A percentile compares a stretch with the other conserved stretches of the same genome.
Evolutionary conservation across 2,888 invertebrate species (phyloP).

Genomic region (Chymomyza procnemis): DNA sequence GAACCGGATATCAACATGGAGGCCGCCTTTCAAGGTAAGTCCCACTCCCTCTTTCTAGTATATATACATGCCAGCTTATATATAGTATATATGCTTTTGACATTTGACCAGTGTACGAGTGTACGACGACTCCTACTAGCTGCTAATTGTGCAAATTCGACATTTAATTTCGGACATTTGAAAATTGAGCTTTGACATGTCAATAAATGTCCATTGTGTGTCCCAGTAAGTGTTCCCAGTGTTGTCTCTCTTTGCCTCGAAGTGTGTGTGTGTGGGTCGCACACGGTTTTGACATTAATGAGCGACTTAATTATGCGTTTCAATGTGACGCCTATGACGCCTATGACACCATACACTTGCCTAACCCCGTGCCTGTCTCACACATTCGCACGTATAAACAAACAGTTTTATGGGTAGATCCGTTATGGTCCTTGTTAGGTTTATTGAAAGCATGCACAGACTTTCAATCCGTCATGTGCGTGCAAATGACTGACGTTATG

Average conservation of each 20-base stretch:
- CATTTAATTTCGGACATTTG: constrained; percentile 22
- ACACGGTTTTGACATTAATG: constrained; percentile 64
- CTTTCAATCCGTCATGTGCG: not conserved
- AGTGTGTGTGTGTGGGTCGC: constrained; percentile 12
- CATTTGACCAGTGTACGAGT: not conserved
- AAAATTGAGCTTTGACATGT: constrained; percentile 45
- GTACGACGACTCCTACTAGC: not conserved
- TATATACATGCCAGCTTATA: not conserved
- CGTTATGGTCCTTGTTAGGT: not conserved
- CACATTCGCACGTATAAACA: constrained; percentile 10
- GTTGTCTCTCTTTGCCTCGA: constrained; percentile 10
- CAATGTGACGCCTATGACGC: constrained; percentile 14
- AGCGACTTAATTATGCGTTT: constrained; percentile 62
- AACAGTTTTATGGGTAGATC: not conserved
- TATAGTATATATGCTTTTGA: constrained; percentile 8
- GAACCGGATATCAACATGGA: constrained; percentile 79
- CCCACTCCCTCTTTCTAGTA: too few species aligned
- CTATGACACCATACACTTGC: not conserved
- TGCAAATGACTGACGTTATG: not conserved
- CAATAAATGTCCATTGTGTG: constrained; percentile 37
- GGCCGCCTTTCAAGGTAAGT: constrained; percentile 82
- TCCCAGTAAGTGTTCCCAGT: not conserved
- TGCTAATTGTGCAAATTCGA: constrained; percentile 45
- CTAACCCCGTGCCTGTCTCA: too few species aligned
- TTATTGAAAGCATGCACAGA: not conserved